These are phyloP conservation scores for Drosophila sp. DNA, from an alignment of 1,140 invertebrate species.

Conservation along the genomic window DNA sequence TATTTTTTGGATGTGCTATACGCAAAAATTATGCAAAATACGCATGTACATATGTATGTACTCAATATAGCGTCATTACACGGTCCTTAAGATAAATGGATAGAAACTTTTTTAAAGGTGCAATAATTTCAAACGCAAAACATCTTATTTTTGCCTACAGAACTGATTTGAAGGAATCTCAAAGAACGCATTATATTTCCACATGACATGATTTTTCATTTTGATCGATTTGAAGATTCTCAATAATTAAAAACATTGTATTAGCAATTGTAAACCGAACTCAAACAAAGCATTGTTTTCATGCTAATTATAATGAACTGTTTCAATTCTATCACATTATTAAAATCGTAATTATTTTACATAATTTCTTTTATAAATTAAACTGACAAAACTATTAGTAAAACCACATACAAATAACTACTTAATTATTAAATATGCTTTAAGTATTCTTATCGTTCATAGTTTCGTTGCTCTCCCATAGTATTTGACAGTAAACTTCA, in stretches of 20 bases:
- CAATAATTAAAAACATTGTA: background rate
- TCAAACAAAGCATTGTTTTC: constrained; percentile 13
- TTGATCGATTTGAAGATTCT: constrained; percentile 16
- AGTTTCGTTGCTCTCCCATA: constrained; percentile 36
- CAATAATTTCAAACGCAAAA: constrained; percentile 59
- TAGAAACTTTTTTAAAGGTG: constrained; percentile 48
- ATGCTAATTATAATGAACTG: constrained; percentile 2
- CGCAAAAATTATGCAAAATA: constrained; percentile 21
- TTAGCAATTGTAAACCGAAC: constrained; percentile 1
- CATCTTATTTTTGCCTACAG: constrained; percentile 37
- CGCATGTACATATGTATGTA: constrained; percentile 47
- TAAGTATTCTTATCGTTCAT: constrained; percentile 51
- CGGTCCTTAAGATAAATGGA: constrained; percentile 37
- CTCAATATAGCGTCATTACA: constrained; percentile 28
- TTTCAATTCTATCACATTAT: constrained; percentile 4
- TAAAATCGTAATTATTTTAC: constrained; percentile 24
- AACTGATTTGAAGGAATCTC: constrained; percentile 60
- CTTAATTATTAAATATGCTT: constrained; percentile 37
- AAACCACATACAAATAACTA: constrained; percentile 16
- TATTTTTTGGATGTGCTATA: constrained; percentile 38
- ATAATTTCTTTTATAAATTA: constrained; percentile 7
- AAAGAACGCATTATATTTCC: constrained; percentile 52
- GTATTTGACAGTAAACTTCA: constrained; percentile 43
- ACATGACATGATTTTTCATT: constrained; percentile 34
- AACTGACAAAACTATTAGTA: constrained; percentile 23